Percentiles rank a stretch among this genome's conserved stretches.
Evolutionary conservation across 2,113 vertebrate genomes (phyloP).

Genomic region (Cathartes aura): DNA sequence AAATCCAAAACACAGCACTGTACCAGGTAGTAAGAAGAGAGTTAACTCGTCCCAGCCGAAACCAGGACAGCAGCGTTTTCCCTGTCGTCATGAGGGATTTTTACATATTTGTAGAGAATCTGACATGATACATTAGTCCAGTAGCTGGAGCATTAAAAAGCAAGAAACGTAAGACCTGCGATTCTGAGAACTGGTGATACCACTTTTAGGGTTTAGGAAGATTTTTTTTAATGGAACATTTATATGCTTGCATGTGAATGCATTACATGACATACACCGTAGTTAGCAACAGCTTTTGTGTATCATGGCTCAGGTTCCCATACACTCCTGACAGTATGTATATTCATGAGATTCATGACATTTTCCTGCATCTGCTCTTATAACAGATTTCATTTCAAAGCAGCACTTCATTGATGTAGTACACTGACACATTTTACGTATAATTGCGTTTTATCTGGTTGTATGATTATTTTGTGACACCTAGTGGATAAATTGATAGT

Average conservation of each 20-base stretch:
- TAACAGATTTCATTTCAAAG: slow-evolving; percentile 36
- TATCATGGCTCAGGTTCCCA: slow-evolving; percentile 44
- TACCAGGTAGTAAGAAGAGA: too few relatives aligned
- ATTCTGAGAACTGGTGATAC: not conserved
- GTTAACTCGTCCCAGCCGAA: too few relatives aligned
- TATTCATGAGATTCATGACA: slow-evolving; percentile 62
- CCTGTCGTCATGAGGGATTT: not conserved
- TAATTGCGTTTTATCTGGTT: slow-evolving; percentile 45
- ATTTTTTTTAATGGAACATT: not conserved
- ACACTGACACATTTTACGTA: not conserved
- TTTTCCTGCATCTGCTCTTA: slow-evolving; percentile 62
- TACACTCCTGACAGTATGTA: slow-evolving; percentile 45
- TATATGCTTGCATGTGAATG: not conserved
- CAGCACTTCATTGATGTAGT: slow-evolving; percentile 42
- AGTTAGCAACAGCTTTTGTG: slow-evolving; percentile 53
- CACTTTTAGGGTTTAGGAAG: not conserved
- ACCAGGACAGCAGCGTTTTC: not conserved
- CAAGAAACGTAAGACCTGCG: not conserved
- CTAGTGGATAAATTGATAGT: slow-evolving; percentile 62
- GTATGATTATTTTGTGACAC: slow-evolving; percentile 64
- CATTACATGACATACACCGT: not conserved
- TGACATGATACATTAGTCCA: not conserved
- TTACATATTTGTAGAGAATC: not conserved
- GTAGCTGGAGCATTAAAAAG: not conserved
- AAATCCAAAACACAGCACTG: too few relatives aligned